phyloP scores from a whole-genome alignment of 2,797 vertebrate genomes.

The Danio choprae region DNA sequence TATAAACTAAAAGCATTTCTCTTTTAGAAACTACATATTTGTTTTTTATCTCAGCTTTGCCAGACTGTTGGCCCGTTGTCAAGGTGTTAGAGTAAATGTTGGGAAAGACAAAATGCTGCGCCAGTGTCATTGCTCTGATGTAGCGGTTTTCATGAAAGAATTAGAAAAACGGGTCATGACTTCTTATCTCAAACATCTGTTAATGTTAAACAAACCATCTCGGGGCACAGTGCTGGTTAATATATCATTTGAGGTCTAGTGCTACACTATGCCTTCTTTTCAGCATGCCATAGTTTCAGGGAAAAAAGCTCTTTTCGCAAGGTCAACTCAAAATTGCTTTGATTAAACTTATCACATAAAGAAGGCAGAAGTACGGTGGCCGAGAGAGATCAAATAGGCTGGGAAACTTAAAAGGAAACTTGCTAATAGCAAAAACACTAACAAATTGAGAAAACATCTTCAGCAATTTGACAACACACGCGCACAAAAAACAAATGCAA shows the following conservation, averaged over 20 bases:
- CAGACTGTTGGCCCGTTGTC: not conserved
- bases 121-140: not conserved
- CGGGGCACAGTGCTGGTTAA: conserved; percentile 25
- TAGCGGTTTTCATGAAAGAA: not conserved
- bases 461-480: no score
- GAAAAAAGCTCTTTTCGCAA: not conserved
- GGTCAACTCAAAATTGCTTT: not conserved
- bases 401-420: no score
- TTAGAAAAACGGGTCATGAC: not conserved
- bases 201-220: conserved; percentile 37
- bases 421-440: no score
- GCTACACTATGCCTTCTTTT: not conserved
- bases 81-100: not conserved
- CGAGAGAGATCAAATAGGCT: no score
- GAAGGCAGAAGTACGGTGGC: not conserved
- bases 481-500: no score
- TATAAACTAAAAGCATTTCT: not conserved
- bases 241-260: conserved; percentile 11
- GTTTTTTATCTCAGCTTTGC: conserved; percentile 12
- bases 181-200: conserved; percentile 26
- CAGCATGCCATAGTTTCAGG: not conserved
- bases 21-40: not conserved
- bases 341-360: not conserved
- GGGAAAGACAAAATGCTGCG: not conserved
- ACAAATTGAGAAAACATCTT: no score